Percentiles rank a stretch among this genome's conserved stretches.
Evolutionary conservation across 2,888 invertebrate genomes (phyloP).

Genomic region (Stenichneumon culpator): DNA sequence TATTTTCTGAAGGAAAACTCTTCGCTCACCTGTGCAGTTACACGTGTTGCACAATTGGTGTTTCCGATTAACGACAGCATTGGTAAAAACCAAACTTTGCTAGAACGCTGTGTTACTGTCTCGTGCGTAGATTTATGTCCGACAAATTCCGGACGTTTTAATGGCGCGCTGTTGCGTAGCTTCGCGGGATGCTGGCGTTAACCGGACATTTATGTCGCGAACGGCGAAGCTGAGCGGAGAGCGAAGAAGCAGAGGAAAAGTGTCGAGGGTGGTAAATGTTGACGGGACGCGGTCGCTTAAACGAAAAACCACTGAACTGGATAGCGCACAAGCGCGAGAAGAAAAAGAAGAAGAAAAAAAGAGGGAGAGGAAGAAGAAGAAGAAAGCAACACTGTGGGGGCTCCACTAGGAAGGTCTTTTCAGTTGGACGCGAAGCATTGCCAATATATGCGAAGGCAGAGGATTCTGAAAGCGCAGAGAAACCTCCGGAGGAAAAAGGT

Average conservation of each 20-base stretch:
- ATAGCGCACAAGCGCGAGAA: background rate
- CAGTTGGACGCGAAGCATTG: background rate
- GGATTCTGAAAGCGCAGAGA: background rate
- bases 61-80: no score
- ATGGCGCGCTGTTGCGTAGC: no score
- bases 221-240: conserved; percentile 1
- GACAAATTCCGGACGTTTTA: no score
- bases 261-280: conserved; percentile 25
- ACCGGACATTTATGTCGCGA: conserved; percentile 2
- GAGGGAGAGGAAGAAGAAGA: background rate
- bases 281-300: conserved; percentile 31
- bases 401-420: background rate
- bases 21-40: no score
- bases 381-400: background rate
- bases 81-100: no score
- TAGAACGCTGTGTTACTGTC: no score
- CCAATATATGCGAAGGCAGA: background rate
- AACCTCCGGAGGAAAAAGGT: background rate
- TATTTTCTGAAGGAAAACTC: no score
- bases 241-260: background rate
- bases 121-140: no score
- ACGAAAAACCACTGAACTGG: conserved; percentile 10
- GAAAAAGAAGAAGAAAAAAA: background rate
- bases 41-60: no score
- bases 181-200: background rate